A percentile compares a stretch with the other conserved stretches of the same genome.
Evolutionary conservation across 2,888 invertebrate species (phyloP).

Genomic region (Clostera curtula): DNA sequence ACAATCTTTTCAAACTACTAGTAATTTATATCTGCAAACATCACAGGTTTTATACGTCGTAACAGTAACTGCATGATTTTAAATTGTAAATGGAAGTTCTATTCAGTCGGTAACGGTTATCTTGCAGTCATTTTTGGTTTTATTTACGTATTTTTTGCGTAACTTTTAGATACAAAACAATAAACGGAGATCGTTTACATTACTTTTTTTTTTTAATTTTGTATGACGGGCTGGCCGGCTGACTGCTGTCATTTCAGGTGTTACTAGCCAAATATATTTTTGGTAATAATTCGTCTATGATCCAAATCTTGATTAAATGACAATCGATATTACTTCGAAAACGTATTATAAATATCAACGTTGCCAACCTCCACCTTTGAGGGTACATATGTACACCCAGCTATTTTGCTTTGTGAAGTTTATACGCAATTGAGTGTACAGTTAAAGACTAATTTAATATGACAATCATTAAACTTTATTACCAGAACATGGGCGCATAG

Average conservation of each 20-base stretch:
- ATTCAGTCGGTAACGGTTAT: slow-evolving; percentile 39
- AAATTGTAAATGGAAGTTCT: slow-evolving; percentile 37
- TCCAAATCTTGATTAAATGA: too few relatives aligned
- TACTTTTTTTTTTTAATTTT: slow-evolving; percentile 28
- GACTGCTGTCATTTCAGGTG: slow-evolving; percentile 18
- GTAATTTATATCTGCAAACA: slow-evolving; percentile 55
- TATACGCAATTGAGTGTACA: too few relatives aligned
- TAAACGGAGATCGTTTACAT: slow-evolving; percentile 35
- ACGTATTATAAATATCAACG: too few relatives aligned
- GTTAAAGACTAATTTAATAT: too few relatives aligned
- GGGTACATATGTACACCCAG: too few relatives aligned
- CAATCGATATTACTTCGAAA: too few relatives aligned
- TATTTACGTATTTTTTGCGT: slow-evolving; percentile 25
- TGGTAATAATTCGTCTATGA: too few relatives aligned
- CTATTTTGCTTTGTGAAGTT: too few relatives aligned
- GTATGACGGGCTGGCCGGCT: slow-evolving; percentile 19
- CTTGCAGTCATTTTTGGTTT: slow-evolving; percentile 36
- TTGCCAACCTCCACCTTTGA: too few relatives aligned
- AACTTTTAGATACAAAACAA: slow-evolving; percentile 42
- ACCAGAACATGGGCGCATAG: too few relatives aligned
- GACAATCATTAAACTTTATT: too few relatives aligned
- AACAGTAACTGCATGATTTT: slow-evolving; percentile 27
- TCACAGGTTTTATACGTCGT: slow-evolving; percentile 37
- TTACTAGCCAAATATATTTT: too few relatives aligned
- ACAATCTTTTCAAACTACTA: slow-evolving; percentile 16